Evolutionary conservation across 2,888 invertebrate species (phyloP).

Genomic region (Dasysyrphus tricinctus): DNA sequence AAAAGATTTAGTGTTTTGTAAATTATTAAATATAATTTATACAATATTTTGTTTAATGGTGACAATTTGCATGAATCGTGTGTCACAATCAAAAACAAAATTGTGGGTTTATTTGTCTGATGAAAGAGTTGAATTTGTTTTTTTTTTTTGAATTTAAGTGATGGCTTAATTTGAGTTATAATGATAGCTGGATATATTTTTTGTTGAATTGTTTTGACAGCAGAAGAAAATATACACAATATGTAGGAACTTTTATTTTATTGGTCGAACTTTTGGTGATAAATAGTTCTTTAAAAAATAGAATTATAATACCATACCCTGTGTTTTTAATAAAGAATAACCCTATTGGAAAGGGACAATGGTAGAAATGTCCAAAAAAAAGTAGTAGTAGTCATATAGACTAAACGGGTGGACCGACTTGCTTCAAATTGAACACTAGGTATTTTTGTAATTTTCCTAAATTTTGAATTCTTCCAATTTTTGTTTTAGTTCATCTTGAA

Average conservation of each 20-base stretch:
- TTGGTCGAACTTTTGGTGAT: not conserved
- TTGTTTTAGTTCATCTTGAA: too few species aligned
- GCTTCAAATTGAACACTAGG: too few species aligned
- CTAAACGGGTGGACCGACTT: too few species aligned
- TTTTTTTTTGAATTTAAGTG: not conserved
- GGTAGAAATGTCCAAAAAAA: too few species aligned
- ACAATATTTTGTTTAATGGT: constrained; percentile 47
- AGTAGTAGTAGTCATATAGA: too few species aligned
- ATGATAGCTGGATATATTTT: not conserved
- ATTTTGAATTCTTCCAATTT: too few species aligned
- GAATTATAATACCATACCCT: too few species aligned
- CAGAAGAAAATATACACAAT: not conserved
- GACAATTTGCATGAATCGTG: constrained; percentile 51
- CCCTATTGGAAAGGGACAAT: too few species aligned
- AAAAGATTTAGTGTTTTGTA: constrained; percentile 41
- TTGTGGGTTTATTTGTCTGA: constrained; percentile 22
- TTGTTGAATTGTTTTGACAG: constrained; percentile 11
- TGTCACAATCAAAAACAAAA: constrained; percentile 51
- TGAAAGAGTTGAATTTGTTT: constrained; percentile 40
- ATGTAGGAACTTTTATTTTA: not conserved
- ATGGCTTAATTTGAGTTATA: constrained; percentile 25
- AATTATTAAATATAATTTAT: constrained; percentile 42
- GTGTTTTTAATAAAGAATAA: too few species aligned
- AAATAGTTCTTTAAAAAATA: not conserved
- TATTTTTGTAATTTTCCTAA: too few species aligned